A percentile compares a stretch with the other conserved stretches of the same genome.
phyloP scores from a whole-genome alignment of 1,140 invertebrate species.

The Hylyphantes graminicola region DNA sequence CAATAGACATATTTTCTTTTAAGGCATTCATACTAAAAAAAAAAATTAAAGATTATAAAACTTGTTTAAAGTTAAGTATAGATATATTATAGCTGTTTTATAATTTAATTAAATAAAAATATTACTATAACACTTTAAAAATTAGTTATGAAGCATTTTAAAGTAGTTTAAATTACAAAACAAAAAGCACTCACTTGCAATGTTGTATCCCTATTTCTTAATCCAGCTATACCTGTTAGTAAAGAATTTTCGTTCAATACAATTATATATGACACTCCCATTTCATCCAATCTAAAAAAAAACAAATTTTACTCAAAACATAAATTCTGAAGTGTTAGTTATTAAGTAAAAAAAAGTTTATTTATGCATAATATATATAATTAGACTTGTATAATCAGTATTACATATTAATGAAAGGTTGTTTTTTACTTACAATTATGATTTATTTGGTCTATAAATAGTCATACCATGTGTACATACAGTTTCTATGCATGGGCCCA shows the following conservation, averaged over 20 bases:
- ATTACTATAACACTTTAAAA: background rate
- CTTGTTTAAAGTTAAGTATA: background rate
- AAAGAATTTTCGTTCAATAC: conserved; percentile 76
- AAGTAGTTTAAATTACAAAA: background rate
- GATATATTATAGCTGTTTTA: background rate
- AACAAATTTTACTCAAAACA: background rate
- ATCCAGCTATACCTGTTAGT: conserved; percentile 77
- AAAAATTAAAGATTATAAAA: background rate
- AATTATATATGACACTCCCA: conserved; percentile 77
- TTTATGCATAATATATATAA: background rate
- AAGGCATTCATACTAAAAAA: background rate
- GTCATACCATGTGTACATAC: background rate
- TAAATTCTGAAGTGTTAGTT: background rate
- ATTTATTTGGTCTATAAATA: background rate
- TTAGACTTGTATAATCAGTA: background rate
- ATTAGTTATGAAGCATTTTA: background rate
- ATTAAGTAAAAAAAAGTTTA: background rate
- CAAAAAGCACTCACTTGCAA: conserved; percentile 69
- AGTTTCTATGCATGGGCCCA: no score
- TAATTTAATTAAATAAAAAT: background rate
- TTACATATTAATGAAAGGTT: background rate
- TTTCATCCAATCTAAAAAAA: conserved; percentile 66
- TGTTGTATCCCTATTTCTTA: conserved; percentile 80
- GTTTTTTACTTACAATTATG: background rate
- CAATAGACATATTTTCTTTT: background rate